Percentiles rank a stretch among this genome's conserved stretches.
Evolutionary conservation across 2,888 invertebrate species (phyloP).

Genomic region (Plebejus argus): DNA sequence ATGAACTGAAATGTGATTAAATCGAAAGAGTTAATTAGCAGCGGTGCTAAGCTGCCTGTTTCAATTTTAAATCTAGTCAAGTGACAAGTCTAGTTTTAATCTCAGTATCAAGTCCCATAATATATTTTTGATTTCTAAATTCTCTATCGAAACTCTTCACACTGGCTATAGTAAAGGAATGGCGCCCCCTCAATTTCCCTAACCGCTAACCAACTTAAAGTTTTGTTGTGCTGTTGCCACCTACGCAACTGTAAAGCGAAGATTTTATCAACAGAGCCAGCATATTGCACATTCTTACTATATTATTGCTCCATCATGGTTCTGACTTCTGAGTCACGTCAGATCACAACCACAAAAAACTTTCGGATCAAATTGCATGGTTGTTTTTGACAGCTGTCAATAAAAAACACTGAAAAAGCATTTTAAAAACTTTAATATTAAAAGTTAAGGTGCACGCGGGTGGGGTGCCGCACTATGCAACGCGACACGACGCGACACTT

Average conservation of each 20-base stretch:
- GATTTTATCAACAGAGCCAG: not conserved
- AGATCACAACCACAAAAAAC: not conserved
- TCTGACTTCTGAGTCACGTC: not conserved
- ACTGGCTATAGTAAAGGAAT: not conserved
- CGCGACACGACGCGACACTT: too few species aligned
- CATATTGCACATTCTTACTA: not conserved
- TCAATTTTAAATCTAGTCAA: too few species aligned
- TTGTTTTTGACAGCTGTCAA: not conserved
- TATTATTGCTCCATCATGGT: not conserved
- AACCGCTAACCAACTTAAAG: not conserved
- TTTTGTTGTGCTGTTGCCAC: not conserved
- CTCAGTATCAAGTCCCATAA: too few species aligned
- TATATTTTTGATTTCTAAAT: too few species aligned
- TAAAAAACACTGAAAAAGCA: not conserved
- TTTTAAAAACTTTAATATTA: too few species aligned
- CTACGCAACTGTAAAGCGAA: not conserved
- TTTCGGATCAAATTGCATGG: not conserved
- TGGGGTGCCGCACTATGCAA: too few species aligned
- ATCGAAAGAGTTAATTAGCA: too few species aligned
- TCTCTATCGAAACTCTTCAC: not conserved
- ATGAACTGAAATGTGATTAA: too few species aligned
- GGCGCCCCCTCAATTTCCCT: not conserved
- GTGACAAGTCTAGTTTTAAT: too few species aligned
- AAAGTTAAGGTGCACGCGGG: too few species aligned
- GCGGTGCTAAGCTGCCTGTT: too few species aligned